Evolutionary conservation across 92 coral and sea anemone genomes (phyloP).

Genomic region (Virgularia gustaviana): DNA sequence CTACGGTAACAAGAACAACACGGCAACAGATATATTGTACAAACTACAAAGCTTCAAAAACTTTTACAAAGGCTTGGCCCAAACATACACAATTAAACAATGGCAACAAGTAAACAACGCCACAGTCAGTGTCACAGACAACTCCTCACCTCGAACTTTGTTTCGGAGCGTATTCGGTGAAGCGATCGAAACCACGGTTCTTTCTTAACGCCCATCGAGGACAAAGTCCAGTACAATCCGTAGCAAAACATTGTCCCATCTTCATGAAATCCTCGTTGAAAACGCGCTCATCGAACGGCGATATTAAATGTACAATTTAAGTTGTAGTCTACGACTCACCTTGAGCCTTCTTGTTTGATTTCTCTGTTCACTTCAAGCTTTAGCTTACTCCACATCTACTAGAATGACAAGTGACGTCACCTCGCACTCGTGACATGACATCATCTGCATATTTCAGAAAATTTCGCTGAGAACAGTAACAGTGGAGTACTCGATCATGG

Average conservation of each 20-base stretch:
- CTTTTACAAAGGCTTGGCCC: neutral
- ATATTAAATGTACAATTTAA: neutral
- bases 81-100: neutral
- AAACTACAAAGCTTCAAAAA: no score
- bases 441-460: no score
- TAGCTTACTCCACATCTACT: no score
- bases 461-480: no score
- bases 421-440: no score
- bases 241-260: conserved; percentile 99
- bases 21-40: no score
- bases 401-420: no score
- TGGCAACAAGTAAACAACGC: neutral
- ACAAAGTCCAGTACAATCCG: conserved; percentile 86
- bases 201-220: conserved; percentile 77
- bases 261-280: conserved; percentile 35
- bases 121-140: conserved; percentile 48
- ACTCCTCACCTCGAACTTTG: conserved; percentile 43
- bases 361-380: neutral
- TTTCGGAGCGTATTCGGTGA: conserved; percentile 90
- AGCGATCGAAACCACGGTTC: conserved; percentile 93
- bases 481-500: no score
- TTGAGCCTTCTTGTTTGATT: no score
- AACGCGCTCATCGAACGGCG: conserved; percentile 27
- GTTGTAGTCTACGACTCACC: no score
- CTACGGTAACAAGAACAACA: no score